Conservation (phyloP, 2,113 vertebrate genomes). For the Typhlomys cinereus region DNA sequence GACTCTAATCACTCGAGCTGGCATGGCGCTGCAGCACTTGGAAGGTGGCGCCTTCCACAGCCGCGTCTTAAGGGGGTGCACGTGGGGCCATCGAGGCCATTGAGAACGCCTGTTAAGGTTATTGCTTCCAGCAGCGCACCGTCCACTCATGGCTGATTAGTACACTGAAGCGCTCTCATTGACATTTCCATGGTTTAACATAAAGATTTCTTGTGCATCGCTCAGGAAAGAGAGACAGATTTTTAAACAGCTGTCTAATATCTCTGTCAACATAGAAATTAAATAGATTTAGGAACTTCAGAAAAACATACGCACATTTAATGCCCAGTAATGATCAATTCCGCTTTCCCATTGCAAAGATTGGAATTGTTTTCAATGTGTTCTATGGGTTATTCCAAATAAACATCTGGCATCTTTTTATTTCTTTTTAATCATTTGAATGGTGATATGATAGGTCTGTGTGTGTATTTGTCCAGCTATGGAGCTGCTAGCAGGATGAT, state of each 20-base stretch:
- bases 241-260: constrained; percentile 88
- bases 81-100: background rate
- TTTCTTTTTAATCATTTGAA: constrained; percentile 79
- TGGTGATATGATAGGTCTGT: constrained; percentile 67
- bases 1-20: constrained; percentile 19
- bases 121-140: constrained; percentile 65
- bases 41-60: background rate
- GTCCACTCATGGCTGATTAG: constrained; percentile 75
- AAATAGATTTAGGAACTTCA: constrained; percentile 87
- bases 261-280: constrained; percentile 87
- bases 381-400: constrained; percentile 80
- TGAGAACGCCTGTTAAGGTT: constrained; percentile 69
- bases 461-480: constrained; percentile 70
- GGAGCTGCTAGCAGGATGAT: constrained; percentile 59
- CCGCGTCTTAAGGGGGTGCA: constrained; percentile 20
- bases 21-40: background rate
- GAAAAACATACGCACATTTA: constrained; percentile 83
- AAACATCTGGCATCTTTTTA: constrained; percentile 83
- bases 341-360: constrained; percentile 84
- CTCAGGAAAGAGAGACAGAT: constrained; percentile 84
- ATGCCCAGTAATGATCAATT: constrained; percentile 85
- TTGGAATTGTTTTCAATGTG: constrained; percentile 82
- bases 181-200: constrained; percentile 78
- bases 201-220: constrained; percentile 83
- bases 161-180: constrained; percentile 79